Conservation (phyloP, 2,888 invertebrate species). For the Diloba caeruleocephala region DNA sequence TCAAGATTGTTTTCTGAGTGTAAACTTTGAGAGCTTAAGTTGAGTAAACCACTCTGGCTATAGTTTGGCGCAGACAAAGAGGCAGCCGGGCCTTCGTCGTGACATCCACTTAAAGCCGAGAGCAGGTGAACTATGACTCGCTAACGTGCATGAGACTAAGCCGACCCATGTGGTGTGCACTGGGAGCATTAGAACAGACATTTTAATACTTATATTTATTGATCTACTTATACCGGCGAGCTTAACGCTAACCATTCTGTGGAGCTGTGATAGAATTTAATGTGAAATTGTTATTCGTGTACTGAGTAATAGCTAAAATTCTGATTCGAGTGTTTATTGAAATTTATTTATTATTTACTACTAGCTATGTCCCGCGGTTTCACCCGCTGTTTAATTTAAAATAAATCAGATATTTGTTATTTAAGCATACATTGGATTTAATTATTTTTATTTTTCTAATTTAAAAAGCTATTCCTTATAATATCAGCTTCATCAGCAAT, state of each 20-base stretch:
- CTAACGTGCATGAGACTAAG: conserved; percentile 38
- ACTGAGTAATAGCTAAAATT: background rate
- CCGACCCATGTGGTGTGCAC: conserved; percentile 31
- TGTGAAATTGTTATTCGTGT: background rate
- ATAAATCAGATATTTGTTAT: too few species aligned
- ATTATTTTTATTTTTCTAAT: too few species aligned
- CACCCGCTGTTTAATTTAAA: too few species aligned
- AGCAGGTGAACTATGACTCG: conserved; percentile 61
- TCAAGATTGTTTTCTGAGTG: conserved; percentile 69
- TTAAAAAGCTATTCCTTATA: too few species aligned
- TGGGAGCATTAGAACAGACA: conserved; percentile 41
- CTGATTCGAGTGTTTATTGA: background rate
- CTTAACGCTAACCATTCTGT: conserved; percentile 16
- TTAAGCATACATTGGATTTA: too few species aligned
- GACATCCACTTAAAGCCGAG: conserved; percentile 54
- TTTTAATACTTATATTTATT: conserved; percentile 51
- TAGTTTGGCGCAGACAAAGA: conserved; percentile 62
- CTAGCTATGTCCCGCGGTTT: too few species aligned
- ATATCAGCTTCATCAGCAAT: too few species aligned
- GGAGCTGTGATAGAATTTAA: conserved; percentile 9
- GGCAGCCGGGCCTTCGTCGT: conserved; percentile 50
- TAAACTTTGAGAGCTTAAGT: conserved; percentile 60
- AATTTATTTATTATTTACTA: too few species aligned
- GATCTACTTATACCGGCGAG: conserved; percentile 19
- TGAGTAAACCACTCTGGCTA: conserved; percentile 58